Base-by-base conservation (phyloP, 2,888 invertebrate species). In the Macrosoma leucophasiata region DNA sequence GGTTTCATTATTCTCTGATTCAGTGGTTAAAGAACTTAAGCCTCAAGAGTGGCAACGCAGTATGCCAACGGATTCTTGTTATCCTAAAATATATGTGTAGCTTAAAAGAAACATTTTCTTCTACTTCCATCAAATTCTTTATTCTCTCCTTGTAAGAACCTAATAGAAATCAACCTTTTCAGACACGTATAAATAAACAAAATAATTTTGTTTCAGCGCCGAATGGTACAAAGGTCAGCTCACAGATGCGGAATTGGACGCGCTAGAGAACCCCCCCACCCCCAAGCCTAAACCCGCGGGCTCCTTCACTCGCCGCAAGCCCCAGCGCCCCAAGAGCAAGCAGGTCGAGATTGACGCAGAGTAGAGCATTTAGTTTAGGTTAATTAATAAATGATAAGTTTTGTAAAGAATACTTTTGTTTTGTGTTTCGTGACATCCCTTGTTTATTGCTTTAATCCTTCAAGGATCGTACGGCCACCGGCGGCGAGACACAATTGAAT, bases 181-280 rank as follows among this genome's bases (percentile, higher is more conserved):
- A n/a, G n/a, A n/a, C n/a, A n/a, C n/a, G n/a, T 5, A 4, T 17
- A 17, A 26, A 21, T 25, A 15, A 6, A 6, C 17, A 13, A 14
- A 4, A 12, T 26, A 15, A 4, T 10, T 19, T 24, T 22, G 30
- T 66, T 86, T n/a, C 73, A 95, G 95, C 71, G 91, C 89, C 50
- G 95, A 95, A 59, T 95, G 95, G 94, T 95, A 95, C 82, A 94
- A 94, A 65, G 95, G 89, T 22, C 89, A 91, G 47, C 74, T 95
- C 55, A 93, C 93, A 5, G 94, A 94, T 43, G 90, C 90, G 21
- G 90, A 94, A 64, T 69, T 95, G 36, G 90, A 90, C 0, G 92
- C 91, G 21, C 74, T 95, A 45, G 94, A 95, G 71, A 89, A 93
- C 76, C 93, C 94, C 2, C 90, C 92, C 20, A 88, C 87, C 19